These are phyloP conservation scores for Leptinotarsa juncta DNA, from an alignment of 2,888 invertebrate species.

Conservation along the genomic window DNA sequence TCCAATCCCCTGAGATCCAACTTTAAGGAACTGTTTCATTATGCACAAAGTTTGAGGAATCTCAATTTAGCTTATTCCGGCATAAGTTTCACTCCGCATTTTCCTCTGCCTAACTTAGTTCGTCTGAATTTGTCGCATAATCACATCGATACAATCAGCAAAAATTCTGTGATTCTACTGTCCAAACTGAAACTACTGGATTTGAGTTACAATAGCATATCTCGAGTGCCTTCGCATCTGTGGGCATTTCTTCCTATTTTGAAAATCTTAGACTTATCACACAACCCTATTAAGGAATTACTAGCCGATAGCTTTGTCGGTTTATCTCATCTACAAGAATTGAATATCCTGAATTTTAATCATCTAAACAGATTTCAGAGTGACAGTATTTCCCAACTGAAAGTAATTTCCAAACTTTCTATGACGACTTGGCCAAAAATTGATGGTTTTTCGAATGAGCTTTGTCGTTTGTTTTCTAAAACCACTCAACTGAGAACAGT, in stretches of 20 bases:
- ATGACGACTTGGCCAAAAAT: constrained; percentile 82
- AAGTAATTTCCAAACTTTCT: constrained; percentile 76
- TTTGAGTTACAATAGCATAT: constrained; percentile 77
- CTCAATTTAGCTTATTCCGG: constrained; percentile 83
- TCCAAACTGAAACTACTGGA: constrained; percentile 79
- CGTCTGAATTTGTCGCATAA: constrained; percentile 85
- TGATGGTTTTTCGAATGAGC: constrained; percentile 71
- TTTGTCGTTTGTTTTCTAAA: constrained; percentile 78
- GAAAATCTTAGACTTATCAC: constrained; percentile 81
- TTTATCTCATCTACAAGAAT: constrained; percentile 76
- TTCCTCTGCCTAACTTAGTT: constrained; percentile 82
- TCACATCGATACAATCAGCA: constrained; percentile 76
- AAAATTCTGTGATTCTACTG: constrained; percentile 78
- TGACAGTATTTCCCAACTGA: constrained; percentile 78
- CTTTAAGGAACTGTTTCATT: constrained; percentile 88
- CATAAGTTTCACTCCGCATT: constrained; percentile 79
- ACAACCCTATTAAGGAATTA: constrained; percentile 83
- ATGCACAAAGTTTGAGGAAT: constrained; percentile 83
- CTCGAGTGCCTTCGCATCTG: constrained; percentile 76
- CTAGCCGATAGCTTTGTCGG: constrained; percentile 78
- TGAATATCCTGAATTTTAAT: constrained; percentile 80
- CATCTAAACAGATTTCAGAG: constrained; percentile 80
- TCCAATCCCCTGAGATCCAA: constrained; percentile 85
- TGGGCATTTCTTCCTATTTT: constrained; percentile 80
- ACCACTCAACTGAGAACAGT: constrained; percentile 80